Conservation (phyloP, 2,113 vertebrate species). For the Saguinus midas region DNA sequence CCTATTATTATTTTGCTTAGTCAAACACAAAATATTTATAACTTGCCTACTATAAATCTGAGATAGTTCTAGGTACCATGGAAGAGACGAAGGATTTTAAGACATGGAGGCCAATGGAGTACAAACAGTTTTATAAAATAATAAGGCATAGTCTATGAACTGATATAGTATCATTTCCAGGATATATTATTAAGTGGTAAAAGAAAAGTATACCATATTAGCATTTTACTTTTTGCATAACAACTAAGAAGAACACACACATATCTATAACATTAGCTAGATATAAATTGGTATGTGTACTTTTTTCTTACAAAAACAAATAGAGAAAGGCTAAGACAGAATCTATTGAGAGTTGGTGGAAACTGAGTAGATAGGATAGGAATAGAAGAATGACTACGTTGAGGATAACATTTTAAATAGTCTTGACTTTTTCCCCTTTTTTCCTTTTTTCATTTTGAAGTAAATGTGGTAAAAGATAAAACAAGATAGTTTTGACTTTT, state of each 20-base stretch:
- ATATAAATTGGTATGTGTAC: neutral
- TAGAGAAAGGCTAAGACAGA: neutral
- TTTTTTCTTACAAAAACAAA: neutral
- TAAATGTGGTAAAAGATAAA: too few species aligned
- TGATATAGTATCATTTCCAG: neutral
- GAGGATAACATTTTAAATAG: neutral
- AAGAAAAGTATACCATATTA: neutral
- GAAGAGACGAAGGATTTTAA: neutral
- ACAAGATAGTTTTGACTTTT: neutral
- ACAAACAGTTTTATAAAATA: neutral
- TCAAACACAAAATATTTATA: conserved; percentile 9
- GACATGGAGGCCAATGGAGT: neutral
- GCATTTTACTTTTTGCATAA: neutral
- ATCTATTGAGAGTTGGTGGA: neutral
- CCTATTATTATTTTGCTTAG: neutral
- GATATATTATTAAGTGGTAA: neutral
- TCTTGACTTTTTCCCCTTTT: neutral
- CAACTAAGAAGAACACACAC: neutral
- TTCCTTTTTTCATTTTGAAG: too few species aligned
- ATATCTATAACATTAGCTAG: neutral
- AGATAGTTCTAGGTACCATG: neutral
- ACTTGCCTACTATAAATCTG: conserved; percentile 2
- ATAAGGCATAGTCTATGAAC: neutral
- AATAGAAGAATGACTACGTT: neutral
- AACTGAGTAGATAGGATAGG: neutral